Percentiles rank a stretch among this genome's conserved stretches.
Evolutionary conservation across 2,113 vertebrate species (phyloP).

Genomic region (Panthera leo): DNA sequence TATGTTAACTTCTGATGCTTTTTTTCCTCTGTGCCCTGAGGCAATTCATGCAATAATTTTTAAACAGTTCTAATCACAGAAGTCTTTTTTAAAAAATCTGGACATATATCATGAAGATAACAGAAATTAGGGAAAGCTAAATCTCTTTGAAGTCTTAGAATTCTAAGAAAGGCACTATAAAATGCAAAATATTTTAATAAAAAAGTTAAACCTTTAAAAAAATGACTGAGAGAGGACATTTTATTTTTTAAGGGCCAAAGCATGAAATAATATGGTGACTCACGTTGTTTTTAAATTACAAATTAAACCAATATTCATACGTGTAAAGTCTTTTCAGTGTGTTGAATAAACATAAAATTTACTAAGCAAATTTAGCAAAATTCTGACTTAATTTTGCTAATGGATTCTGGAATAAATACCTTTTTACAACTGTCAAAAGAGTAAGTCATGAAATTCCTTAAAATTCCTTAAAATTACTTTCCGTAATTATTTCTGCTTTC

Average conservation of each 20-base stretch:
- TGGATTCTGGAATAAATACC: background rate
- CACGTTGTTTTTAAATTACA: conserved; percentile 30
- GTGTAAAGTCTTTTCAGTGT: conserved; percentile 43
- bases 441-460: background rate
- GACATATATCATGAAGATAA: conserved; percentile 6
- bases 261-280: background rate
- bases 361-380: conserved; percentile 40
- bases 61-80: conserved; percentile 34
- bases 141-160: conserved; percentile 48
- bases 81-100: conserved; percentile 1
- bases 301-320: conserved; percentile 21
- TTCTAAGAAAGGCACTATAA: conserved; percentile 55
- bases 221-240: conserved; percentile 1
- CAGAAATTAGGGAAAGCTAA: conserved; percentile 42
- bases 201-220: conserved; percentile 47
- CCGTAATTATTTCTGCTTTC: conserved; percentile 54
- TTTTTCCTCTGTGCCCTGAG: background rate
- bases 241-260: background rate
- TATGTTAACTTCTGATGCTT: conserved; percentile 8
- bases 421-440: conserved; percentile 52
- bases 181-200: conserved; percentile 34
- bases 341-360: conserved; percentile 22
- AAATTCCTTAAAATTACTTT: background rate
- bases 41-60: conserved; percentile 50
- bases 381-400: background rate